Base-by-base conservation (phyloP, 2,888 invertebrate genomes). In the Brachylomia viminalis region DNA sequence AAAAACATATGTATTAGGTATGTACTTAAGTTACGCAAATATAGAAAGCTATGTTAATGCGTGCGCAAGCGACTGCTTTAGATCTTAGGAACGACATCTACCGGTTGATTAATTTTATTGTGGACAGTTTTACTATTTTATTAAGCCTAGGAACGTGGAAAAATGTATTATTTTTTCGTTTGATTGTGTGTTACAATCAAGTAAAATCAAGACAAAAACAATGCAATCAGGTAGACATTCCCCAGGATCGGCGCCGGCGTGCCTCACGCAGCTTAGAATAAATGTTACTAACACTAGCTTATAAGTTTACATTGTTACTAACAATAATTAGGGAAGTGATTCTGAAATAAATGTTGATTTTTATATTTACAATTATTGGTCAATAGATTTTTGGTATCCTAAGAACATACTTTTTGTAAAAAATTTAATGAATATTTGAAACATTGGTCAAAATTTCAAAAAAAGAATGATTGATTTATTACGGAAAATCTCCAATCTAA, bases 41-140 rank as follows among this genome's bases (percentile, higher is more conserved):
- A 61, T 87, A 83, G 79, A 87, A 77, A 86, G 80, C 73, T 83
- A 59, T 68, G 58, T 85, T 64, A 83, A 79, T 86, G 73, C 70
- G 75, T 85, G 69, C 65, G 83, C 70, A 67, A 59, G 61, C 66
- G 77, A 61, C 82, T 72, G 49, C 7, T 72, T 62, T 58, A 56
- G 13, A 42, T 76, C 54, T 7, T 62, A 74, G 47, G 77, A 75
- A 82, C 30, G 30, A 62, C 38, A 77, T 76, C 10, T 47, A 62
- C 72, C 13, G 33, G n/a, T 52, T 68, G 38, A 85, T 72, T 82
- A 77, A 74, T 81, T 73, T 30, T 56, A 80, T 74, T 77, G 54
- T 69, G 2, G 13, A 54, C 54, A 30, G 4, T 65, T 49, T 72
- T 27, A 72, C 13, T 38, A 79, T 58, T 58, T 69, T 69, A 68